Percentiles rank a stretch among this genome's conserved stretches.
These are phyloP conservation scores for Pyrochroa serraticornis DNA, from an alignment of 2,888 invertebrate genomes.

Conservation along the genomic window DNA sequence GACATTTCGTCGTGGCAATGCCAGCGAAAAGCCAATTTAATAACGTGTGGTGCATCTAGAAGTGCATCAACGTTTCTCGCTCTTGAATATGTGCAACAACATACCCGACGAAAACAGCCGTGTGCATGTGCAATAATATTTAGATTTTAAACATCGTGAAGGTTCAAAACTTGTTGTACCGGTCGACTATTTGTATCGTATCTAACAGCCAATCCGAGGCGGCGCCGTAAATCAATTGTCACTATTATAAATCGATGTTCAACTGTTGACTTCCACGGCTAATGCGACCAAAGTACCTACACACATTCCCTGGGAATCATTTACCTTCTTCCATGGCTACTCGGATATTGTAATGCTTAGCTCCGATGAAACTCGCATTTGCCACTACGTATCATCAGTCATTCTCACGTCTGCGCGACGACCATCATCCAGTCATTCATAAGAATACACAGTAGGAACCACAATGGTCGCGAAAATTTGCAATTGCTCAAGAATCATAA, in stretches of 20 bases:
- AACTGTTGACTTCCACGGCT: slow-evolving; percentile 56
- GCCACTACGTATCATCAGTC: not conserved
- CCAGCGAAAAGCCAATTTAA: too few species aligned
- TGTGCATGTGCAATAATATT: slow-evolving; percentile 32
- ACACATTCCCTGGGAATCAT: slow-evolving; percentile 57
- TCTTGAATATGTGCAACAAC: slow-evolving; percentile 13
- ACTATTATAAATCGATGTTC: slow-evolving; percentile 59
- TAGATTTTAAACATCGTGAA: slow-evolving; percentile 33
- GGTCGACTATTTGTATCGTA: slow-evolving; percentile 50
- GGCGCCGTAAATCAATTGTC: slow-evolving; percentile 58
- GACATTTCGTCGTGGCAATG: too few species aligned
- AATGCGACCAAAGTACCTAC: slow-evolving; percentile 57
- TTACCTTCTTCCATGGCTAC: slow-evolving; percentile 48
- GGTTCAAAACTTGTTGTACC: slow-evolving; percentile 45
- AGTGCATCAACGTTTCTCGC: not conserved
- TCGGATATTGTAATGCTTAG: slow-evolving; percentile 1
- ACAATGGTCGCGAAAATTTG: too few species aligned
- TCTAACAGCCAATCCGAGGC: slow-evolving; percentile 52
- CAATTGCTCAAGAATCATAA: too few species aligned
- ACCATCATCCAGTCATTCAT: too few species aligned
- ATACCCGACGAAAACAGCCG: slow-evolving; percentile 11
- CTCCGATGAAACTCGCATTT: slow-evolving; percentile 5
- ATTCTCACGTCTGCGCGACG: too few species aligned
- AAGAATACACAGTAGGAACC: too few species aligned
- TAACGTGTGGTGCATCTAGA: not conserved